Evolutionary conservation across 2,888 invertebrate genomes (phyloP).

Genomic region (Drosophila recens): DNA sequence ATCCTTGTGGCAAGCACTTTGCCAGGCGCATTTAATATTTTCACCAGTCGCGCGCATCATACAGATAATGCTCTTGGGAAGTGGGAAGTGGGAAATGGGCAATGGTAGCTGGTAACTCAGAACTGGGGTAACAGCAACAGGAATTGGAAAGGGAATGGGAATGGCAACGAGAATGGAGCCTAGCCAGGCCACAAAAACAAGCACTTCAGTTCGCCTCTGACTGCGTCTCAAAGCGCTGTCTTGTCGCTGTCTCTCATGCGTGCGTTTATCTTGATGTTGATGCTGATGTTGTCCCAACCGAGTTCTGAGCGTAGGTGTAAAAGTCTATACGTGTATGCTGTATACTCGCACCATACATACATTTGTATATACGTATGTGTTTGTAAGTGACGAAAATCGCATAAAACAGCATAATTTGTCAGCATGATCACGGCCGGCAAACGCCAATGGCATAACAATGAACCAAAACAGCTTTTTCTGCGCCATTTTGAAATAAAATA

Average conservation of each 20-base stretch:
- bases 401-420: constrained; percentile 80
- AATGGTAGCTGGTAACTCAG: constrained; percentile 24
- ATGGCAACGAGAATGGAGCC: background rate
- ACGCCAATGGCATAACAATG: constrained; percentile 73
- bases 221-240: constrained; percentile 32
- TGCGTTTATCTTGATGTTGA: constrained; percentile 58
- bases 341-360: too few species aligned
- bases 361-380: background rate
- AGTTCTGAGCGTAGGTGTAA: constrained; percentile 19
- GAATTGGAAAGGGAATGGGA: constrained; percentile 1
- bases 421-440: constrained; percentile 58
- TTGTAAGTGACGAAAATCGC: constrained; percentile 65
- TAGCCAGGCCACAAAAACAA: constrained; percentile 67
- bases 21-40: constrained; percentile 72
- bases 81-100: constrained; percentile 52
- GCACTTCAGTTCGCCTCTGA: constrained; percentile 51
- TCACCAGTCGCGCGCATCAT: constrained; percentile 42
- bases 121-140: constrained; percentile 14
- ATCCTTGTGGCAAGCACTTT: constrained; percentile 57
- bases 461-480: constrained; percentile 43
- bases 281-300: constrained; percentile 21
- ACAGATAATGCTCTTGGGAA: constrained; percentile 76
- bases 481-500: background rate
- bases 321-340: constrained; percentile 5
- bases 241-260: constrained; percentile 57